phyloP scores from a whole-genome alignment of 2,888 invertebrate genomes.

The Pilophorus perplexus region DNA sequence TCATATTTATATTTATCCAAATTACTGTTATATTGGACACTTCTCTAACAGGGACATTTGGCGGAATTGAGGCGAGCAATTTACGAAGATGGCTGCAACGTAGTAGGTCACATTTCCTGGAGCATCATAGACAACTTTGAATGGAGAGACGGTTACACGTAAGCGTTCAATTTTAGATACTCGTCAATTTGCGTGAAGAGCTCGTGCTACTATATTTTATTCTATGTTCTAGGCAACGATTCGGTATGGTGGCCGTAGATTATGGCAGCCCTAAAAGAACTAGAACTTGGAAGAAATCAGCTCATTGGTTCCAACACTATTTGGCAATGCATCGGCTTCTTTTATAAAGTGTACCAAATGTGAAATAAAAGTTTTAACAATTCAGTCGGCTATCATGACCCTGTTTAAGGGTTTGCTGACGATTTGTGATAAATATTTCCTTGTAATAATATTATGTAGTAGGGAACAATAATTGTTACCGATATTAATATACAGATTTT shows the following conservation, averaged over 20 bases:
- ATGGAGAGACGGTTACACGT: constrained; percentile 73
- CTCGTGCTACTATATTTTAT: background rate
- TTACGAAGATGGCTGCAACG: constrained; percentile 56
- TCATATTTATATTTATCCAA: too few relatives aligned
- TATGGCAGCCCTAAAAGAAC: constrained; percentile 65
- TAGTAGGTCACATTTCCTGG: constrained; percentile 71
- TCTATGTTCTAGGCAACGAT: constrained; percentile 60
- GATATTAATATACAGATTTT: too few relatives aligned
- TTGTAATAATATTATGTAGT: too few relatives aligned
- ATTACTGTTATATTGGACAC: too few relatives aligned
- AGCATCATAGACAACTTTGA: constrained; percentile 79
- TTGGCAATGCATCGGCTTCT: constrained; percentile 32
- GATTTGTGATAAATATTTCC: too few relatives aligned
- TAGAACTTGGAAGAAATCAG: constrained; percentile 66
- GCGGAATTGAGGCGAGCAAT: constrained; percentile 56
- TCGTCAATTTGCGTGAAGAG: background rate
- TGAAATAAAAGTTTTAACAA: too few relatives aligned
- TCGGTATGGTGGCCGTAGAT: constrained; percentile 71
- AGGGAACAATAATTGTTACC: too few relatives aligned
- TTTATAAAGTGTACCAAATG: too few relatives aligned
- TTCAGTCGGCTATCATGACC: too few relatives aligned
- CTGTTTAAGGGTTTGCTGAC: too few relatives aligned
- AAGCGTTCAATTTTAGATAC: constrained; percentile 51
- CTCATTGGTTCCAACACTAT: constrained; percentile 56
- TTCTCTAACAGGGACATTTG: constrained; percentile 53